Percentiles rank a stretch among this genome's conserved stretches.
Conservation (phyloP, 1,140 invertebrate species). For the Lepidurus couesii region DNA sequence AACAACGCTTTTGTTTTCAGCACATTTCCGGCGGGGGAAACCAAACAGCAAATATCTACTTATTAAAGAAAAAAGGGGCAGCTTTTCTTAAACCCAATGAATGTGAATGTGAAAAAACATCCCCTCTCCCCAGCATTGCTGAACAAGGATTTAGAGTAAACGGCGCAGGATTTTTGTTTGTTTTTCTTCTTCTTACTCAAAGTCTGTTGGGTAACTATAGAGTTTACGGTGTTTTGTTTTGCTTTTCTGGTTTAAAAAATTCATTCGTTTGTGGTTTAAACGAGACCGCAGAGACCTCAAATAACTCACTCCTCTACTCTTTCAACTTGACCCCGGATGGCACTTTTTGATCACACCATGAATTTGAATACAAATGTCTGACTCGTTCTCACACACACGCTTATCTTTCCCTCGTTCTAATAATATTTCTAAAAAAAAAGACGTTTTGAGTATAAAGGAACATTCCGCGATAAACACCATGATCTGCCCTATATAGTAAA, state of each 20-base stretch:
- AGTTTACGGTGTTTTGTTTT: not conserved
- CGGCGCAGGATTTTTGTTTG: constrained; percentile 7
- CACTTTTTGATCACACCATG: constrained; percentile 22
- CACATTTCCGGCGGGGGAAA: not conserved
- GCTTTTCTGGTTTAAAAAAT: not conserved
- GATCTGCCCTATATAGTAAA: not conserved
- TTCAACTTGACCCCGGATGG: constrained; percentile 19
- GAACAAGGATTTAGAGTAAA: constrained; percentile 22
- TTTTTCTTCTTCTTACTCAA: not conserved
- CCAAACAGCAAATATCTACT: not conserved
- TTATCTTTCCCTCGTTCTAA: not conserved
- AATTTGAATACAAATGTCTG: constrained; percentile 14
- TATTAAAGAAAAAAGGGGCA: not conserved
- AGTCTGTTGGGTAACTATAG: not conserved
- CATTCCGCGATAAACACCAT: constrained; percentile 1
- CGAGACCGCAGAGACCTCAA: not conserved
- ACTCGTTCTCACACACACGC: constrained; percentile 9
- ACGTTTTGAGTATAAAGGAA: constrained; percentile 16
- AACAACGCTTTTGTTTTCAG: not conserved
- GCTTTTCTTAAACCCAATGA: not conserved
- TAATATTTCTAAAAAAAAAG: not conserved
- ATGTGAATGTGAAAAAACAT: not conserved
- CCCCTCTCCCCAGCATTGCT: not conserved
- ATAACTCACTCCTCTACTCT: not conserved
- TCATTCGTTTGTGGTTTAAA: not conserved